These are phyloP conservation scores for Sciurus carolinensis DNA, from an alignment of 2,797 vertebrate species.

Conservation along the genomic window DNA sequence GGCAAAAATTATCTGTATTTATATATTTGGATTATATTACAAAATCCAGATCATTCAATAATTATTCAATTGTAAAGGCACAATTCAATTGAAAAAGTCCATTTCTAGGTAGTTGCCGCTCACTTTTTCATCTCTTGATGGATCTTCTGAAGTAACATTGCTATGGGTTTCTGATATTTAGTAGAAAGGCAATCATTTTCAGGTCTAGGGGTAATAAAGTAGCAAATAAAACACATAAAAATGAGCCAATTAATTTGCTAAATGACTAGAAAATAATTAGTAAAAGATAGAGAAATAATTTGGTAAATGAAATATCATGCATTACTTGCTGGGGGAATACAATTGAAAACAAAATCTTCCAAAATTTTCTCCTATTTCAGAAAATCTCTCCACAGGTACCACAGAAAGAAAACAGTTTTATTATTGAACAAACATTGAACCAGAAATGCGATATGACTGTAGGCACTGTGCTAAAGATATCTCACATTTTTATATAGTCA, in stretches of 20 bases:
- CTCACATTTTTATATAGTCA: neutral
- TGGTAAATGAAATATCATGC: neutral
- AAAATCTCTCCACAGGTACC: neutral
- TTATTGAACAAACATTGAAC: neutral
- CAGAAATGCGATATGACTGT: neutral
- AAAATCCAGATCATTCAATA: neutral
- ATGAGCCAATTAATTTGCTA: neutral
- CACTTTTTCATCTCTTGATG: neutral
- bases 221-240: neutral
- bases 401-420: neutral
- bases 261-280: neutral
- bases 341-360: neutral
- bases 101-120: neutral
- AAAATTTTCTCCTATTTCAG: neutral
- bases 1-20: neutral
- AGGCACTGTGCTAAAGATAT: neutral
- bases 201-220: neutral
- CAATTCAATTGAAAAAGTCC: neutral
- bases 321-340: neutral
- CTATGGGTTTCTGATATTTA: neutral
- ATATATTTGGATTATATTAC: neutral
- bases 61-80: neutral
- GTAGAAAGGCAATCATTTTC: neutral
- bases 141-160: neutral
- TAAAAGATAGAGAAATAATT: neutral